A percentile compares a stretch with the other conserved stretches of the same genome.
Conservation (phyloP, 2,113 vertebrate species). For the Austrofundulus limnaeus region DNA sequence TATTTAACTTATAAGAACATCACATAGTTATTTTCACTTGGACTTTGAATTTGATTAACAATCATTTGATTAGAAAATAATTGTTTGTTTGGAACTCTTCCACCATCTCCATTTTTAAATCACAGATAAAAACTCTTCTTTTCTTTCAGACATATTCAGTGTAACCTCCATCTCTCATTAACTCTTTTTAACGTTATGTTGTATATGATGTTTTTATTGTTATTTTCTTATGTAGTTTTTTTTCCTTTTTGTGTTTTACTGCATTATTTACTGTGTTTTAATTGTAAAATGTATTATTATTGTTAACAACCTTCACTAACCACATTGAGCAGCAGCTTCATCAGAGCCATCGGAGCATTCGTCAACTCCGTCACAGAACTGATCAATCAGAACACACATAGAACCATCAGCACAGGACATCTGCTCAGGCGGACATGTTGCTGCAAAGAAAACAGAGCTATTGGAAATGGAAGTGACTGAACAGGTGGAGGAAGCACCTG, state of each 20-base stretch:
- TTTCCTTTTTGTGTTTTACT: too few species aligned
- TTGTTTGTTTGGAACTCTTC: too few species aligned
- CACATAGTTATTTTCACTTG: background rate
- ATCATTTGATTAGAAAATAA: too few species aligned
- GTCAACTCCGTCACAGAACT: conserved; percentile 68
- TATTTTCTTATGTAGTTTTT: too few species aligned
- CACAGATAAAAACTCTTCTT: too few species aligned
- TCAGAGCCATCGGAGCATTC: conserved; percentile 72
- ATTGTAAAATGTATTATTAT: too few species aligned
- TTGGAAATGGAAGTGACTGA: background rate
- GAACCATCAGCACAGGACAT: conserved; percentile 42
- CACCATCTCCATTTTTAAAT: too few species aligned
- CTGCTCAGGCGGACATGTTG: conserved; percentile 53
- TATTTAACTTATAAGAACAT: background rate
- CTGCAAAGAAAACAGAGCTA: conserved; percentile 15
- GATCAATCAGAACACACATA: conserved; percentile 41
- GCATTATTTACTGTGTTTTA: too few species aligned
- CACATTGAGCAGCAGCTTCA: conserved; percentile 62
- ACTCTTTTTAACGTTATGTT: too few species aligned
- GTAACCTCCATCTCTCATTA: too few species aligned
- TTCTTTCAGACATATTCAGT: too few species aligned
- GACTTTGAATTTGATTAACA: background rate
- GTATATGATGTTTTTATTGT: too few species aligned
- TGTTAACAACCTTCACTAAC: conserved; percentile 37
- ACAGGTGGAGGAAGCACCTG: background rate